Conservation (phyloP, 2,113 vertebrate genomes). For the Clarias batrachus region DNA sequence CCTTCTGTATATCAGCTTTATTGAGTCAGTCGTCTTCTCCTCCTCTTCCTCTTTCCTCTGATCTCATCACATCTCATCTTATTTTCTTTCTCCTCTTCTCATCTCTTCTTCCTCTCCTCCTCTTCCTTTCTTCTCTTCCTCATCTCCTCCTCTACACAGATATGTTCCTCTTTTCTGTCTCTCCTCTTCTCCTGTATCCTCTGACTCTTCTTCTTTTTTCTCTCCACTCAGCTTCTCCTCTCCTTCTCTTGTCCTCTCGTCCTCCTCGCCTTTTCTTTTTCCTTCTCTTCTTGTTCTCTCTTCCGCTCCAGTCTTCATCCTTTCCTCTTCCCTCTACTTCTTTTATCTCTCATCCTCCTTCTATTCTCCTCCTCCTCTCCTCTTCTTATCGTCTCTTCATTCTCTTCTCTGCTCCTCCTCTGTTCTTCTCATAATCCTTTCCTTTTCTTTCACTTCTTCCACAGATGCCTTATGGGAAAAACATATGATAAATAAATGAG, state of each 20-base stretch:
- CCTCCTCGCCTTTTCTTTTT: background rate
- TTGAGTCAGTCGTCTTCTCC: background rate
- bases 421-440: no score
- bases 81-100: background rate
- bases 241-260: slow-evolving; percentile 59
- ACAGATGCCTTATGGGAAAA: background rate
- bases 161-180: background rate
- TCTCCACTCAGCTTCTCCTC: slow-evolving; percentile 60
- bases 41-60: background rate
- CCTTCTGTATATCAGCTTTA: no score
- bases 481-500: background rate
- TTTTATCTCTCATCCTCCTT: background rate
- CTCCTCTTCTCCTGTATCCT: background rate
- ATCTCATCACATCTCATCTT: no score
- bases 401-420: background rate
- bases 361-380: background rate
- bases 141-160: background rate
- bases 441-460: background rate
- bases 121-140: background rate
- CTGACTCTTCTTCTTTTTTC: background rate
- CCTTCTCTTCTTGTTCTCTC: background rate
- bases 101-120: background rate
- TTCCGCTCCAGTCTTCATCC: background rate
- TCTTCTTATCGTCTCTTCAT: background rate
- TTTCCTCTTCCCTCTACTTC: no score